These are phyloP conservation scores for Epizoanthus fatuus DNA, from an alignment of 92 coral and sea anemone species.

Conservation along the genomic window DNA sequence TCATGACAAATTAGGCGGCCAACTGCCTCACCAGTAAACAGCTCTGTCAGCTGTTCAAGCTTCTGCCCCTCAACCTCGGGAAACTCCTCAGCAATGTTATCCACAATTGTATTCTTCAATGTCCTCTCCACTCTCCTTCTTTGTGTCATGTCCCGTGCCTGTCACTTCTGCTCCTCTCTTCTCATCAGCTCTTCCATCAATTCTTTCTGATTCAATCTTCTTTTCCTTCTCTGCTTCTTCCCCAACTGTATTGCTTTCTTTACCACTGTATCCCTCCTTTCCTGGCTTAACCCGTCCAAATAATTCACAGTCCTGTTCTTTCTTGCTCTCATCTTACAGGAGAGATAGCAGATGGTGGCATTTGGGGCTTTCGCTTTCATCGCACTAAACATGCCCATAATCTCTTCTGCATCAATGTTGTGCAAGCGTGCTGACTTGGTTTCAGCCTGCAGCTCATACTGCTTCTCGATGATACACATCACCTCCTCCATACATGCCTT, in stretches of 20 bases:
- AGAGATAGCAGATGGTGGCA: constrained; percentile 43
- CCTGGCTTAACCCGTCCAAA: constrained; percentile 20
- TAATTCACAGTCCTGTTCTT: constrained; percentile 30
- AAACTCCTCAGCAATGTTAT: constrained; percentile 25
- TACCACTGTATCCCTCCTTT: constrained; percentile 17
- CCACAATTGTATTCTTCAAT: not conserved
- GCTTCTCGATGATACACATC: constrained; percentile 30
- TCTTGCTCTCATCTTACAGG: constrained; percentile 27
- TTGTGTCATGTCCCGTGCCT: constrained; percentile 1
- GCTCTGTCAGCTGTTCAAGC: constrained; percentile 3
- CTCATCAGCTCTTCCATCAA: constrained; percentile 29
- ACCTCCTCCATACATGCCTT: not conserved
- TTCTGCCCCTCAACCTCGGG: constrained; percentile 19
- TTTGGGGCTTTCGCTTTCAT: constrained; percentile 25
- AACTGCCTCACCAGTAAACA: constrained; percentile 24
- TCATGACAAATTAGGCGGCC: constrained; percentile 12
- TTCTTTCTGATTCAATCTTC: constrained; percentile 38
- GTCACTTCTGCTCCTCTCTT: constrained; percentile 14
- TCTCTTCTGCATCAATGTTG: constrained; percentile 44
- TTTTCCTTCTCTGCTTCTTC: constrained; percentile 9
- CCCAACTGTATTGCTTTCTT: constrained; percentile 5
- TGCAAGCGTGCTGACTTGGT: constrained; percentile 28
- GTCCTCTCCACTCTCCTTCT: constrained; percentile 20
- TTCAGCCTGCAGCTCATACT: constrained; percentile 28
- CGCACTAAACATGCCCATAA: constrained; percentile 43